These are phyloP conservation scores for Eremophila alpestris DNA, from an alignment of 2,797 vertebrate species.

Conservation along the genomic window DNA sequence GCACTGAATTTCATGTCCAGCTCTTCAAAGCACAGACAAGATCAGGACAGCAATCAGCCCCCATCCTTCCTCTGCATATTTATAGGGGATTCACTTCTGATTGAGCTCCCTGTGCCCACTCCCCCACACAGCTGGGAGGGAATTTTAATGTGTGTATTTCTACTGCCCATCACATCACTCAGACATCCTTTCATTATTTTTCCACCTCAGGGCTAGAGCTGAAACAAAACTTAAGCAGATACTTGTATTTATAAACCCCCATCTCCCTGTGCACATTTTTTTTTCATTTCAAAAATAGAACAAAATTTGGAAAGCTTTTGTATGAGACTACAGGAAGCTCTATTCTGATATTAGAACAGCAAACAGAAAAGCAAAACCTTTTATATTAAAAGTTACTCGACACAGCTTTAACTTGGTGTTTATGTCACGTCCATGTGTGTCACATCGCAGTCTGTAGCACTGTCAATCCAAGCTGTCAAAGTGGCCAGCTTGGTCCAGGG, in stretches of 20 bases:
- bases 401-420: background rate
- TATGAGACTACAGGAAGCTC: background rate
- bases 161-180: background rate
- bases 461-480: background rate
- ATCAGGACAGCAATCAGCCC: background rate
- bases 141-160: background rate
- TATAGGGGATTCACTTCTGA: background rate
- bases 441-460: background rate
- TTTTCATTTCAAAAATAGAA: background rate
- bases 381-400: background rate
- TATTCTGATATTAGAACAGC: background rate
- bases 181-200: background rate
- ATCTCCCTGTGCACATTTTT: background rate
- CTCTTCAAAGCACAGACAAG: background rate
- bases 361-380: background rate
- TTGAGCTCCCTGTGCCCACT: background rate
- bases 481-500: background rate
- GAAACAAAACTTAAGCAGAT: background rate
- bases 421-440: rapidly evolving
- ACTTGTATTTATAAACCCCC: background rate
- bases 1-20: background rate
- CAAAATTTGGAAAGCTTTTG: background rate
- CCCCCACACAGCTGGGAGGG: background rate
- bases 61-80: background rate
- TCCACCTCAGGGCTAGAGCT: background rate